Base-by-base conservation (phyloP, 2,888 invertebrate genomes). In the Cordilura impudica region DNA sequence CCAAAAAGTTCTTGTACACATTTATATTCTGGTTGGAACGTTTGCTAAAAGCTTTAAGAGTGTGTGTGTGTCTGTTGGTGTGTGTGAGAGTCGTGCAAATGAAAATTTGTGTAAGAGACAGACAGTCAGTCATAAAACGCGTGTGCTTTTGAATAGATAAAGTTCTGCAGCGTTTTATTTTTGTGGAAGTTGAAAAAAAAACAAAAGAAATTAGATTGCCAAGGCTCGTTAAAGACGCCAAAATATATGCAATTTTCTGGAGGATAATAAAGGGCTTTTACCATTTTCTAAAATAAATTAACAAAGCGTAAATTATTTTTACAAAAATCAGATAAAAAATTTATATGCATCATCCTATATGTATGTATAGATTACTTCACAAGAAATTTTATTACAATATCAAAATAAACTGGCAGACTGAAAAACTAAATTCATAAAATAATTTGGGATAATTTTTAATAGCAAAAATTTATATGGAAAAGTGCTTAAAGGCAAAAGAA, bases 61-160 rank as follows among this genome's bases (percentile, higher is more conserved):
- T 49, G 51, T 26, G 4, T 26, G 19, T 18, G 5, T 47, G 12
- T n/a, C n/a, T 58, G 39, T 39, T 21, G 12, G 18, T 7, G 21
- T 43, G 18, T 47, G 51, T 49, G 69, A 49, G 51, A 49, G 39
- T 39, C 60, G 31, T 58, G 66, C 54, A 43, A 45, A 54, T 43
- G 35, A 65, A 56, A 31, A 35, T 23, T 39, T 58, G 60, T 23
- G 29, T 18, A 7, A 7, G 19, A n/a, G 12, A 31, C 16, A 4
- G 31, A 6, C 31, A n/a, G 12, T 18, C 16, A 4, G 31, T n/a
- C 31, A 3, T 29, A 10, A n/a, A 18, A n/a, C 12, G 54, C 19
- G 31, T 31, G 26, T 54, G 31, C 12, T 10, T 54, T 1, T 18
- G n/a, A 31, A 31, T 2, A 54, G 19, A 54, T 31, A 54, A 18